Evolutionary conservation across 2,113 vertebrate species (phyloP).

Genomic region (Anser brachyrhynchus): DNA sequence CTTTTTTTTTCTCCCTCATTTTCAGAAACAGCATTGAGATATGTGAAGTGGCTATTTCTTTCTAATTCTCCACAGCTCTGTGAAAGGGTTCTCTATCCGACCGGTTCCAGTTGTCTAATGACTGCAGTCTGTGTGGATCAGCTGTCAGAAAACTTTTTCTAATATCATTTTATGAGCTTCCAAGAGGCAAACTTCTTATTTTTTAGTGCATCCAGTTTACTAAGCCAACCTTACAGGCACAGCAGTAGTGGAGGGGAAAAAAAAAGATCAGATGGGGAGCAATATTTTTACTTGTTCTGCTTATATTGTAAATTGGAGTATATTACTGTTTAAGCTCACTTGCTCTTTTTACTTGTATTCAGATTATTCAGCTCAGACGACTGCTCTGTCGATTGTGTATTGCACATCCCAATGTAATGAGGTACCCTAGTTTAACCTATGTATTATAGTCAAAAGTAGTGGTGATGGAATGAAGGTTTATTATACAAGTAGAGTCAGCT

Average conservation of each 20-base stretch:
- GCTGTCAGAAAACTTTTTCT: conserved; percentile 71
- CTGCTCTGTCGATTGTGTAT: conserved; percentile 44
- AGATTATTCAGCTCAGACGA: conserved; percentile 41
- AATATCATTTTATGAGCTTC: conserved; percentile 79
- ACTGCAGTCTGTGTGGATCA: conserved; percentile 73
- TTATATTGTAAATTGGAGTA: conserved; percentile 45
- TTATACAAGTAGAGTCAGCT: conserved; percentile 42
- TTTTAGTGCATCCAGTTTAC: conserved; percentile 71
- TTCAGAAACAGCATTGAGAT: conserved; percentile 61
- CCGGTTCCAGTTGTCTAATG: conserved; percentile 52
- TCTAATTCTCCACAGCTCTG: conserved; percentile 69
- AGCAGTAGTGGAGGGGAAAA: neutral
- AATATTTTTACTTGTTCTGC: conserved; percentile 56
- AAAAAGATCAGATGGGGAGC: conserved; percentile 39
- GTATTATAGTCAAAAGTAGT: conserved; percentile 66
- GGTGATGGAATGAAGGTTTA: conserved; percentile 37
- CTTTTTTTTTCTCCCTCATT: conserved; percentile 48
- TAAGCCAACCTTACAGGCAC: conserved; percentile 57
- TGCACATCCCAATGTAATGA: conserved; percentile 62
- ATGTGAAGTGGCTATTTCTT: conserved; percentile 69
- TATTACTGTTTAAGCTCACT: conserved; percentile 35
- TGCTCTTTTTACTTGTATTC: conserved; percentile 52
- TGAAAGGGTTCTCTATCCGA: conserved; percentile 72
- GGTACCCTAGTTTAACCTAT: conserved; percentile 60
- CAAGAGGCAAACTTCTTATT: conserved; percentile 76